A percentile compares a stretch with the other conserved stretches of the same genome.
These are phyloP conservation scores for Gortyna flavago DNA, from an alignment of 2,888 invertebrate species.

Conservation along the genomic window DNA sequence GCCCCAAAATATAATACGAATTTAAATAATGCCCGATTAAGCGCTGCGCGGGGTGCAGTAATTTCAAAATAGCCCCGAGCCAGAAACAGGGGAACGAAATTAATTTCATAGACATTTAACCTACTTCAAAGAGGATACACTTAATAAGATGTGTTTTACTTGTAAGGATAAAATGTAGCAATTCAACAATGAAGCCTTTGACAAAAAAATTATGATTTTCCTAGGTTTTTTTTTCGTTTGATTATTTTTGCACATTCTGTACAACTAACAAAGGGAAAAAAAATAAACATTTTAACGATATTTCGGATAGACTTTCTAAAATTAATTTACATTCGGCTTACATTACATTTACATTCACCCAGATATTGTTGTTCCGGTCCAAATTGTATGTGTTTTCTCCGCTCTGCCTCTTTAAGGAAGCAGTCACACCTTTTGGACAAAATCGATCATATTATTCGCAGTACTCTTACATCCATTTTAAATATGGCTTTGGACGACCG, in stretches of 20 bases:
- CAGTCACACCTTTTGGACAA: no score
- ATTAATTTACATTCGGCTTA: no score
- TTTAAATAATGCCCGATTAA: conserved; percentile 79
- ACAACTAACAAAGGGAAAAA: neutral
- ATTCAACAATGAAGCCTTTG: conserved; percentile 32
- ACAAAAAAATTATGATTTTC: neutral
- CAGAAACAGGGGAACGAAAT: conserved; percentile 64
- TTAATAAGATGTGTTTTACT: conserved; percentile 54
- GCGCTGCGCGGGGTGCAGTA: conserved; percentile 66
- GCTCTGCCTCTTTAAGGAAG: no score
- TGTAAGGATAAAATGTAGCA: conserved; percentile 19
- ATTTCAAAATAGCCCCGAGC: conserved; percentile 65
- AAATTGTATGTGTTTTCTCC: no score
- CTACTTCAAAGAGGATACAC: conserved; percentile 63
- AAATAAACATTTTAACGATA: no score
- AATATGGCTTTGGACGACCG: no score
- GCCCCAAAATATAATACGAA: conserved; percentile 66
- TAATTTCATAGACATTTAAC: conserved; percentile 75
- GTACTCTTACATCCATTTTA: no score
- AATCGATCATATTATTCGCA: no score
- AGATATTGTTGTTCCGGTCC: no score
- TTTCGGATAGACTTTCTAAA: no score
- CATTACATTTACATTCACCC: no score
- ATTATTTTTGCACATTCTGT: neutral
- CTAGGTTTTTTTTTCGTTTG: neutral